phyloP scores from a whole-genome alignment of 2,888 invertebrate genomes.

The Metallyticus violacea region DNA sequence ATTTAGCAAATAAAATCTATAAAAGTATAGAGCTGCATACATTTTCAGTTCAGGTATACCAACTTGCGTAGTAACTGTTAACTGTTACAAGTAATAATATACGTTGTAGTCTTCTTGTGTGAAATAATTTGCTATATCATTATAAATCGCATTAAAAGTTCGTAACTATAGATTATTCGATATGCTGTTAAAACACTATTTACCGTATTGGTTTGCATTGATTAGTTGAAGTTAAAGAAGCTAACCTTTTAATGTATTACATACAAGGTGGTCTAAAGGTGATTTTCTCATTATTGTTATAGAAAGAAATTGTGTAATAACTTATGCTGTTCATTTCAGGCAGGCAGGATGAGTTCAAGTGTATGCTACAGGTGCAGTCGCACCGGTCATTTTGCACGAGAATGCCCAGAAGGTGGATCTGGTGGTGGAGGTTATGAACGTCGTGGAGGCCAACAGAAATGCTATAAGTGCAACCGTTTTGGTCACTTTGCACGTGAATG shows the following conservation, averaged over 20 bases:
- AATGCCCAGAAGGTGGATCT: slow-evolving; percentile 66
- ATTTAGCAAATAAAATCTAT: not conserved
- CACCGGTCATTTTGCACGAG: slow-evolving; percentile 90
- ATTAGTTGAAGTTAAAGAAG: not conserved
- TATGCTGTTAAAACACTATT: not conserved
- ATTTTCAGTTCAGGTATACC: not conserved
- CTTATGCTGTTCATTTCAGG: not conserved
- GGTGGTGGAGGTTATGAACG: slow-evolving; percentile 42
- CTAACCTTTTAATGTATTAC: not conserved
- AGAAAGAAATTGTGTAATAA: not conserved
- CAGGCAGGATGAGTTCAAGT: slow-evolving; percentile 67
- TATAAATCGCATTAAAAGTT: not conserved
- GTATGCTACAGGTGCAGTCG: slow-evolving; percentile 91
- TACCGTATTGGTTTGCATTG: not conserved
- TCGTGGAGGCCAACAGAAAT: slow-evolving; percentile 70
- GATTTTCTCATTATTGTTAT: not conserved
- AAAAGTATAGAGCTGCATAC: not conserved
- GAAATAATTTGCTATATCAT: not conserved
- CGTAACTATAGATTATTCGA: not conserved
- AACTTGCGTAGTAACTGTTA: not conserved
- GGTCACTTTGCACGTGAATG: slow-evolving; percentile 93
- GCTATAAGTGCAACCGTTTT: slow-evolving; percentile 92
- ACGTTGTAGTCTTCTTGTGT: not conserved
- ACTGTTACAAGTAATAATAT: not conserved
- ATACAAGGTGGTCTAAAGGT: not conserved